Base-by-base conservation (phyloP, 2,888 invertebrate genomes). In the Leptura quadrifasciata region DNA sequence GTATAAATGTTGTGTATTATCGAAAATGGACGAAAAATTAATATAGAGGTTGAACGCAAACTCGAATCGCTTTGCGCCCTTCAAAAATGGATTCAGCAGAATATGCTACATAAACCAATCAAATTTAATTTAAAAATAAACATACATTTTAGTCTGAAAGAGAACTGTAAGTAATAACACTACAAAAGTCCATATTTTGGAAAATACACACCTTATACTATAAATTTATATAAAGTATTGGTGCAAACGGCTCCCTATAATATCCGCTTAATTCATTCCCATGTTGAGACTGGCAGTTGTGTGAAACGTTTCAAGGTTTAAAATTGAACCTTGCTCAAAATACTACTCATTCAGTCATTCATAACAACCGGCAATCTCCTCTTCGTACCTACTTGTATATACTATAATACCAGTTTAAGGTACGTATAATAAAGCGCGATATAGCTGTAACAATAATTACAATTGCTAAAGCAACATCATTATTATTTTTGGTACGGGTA, bases 271-370 rank as follows among this genome's bases (percentile, higher is more conserved):
- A 79, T 71, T 75, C 65, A 71, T 58, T 57, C 69, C 58, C 57
- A 69, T 58, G 39, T 35, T 35, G 61, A 35, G 67, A 68, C 24
- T 31, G 39, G 73, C 71, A 63, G 75, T 77, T 79, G 79, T 75
- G 76, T 75, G 79, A 79, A 77, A 71, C 73, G 75, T 75, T 74
- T 77, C 79, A 75, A 77, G 75, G 75, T 75, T 71, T 71, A 55
- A 63, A 63, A 76, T 70, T 57, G 73, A 72, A 61, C 63, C 64
- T 70, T 17, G 60, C 63, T 52, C 70, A 69, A 76, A 72, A 75
- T 74, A 73, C 75, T 75, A 73, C 75, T 69, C 79, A 79, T 79
- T 79, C 79, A 73, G 72, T 69, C 79, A 79, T 79, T 79, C 79
- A 79, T 79, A 75, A 47, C 47, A 12, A 79, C 63, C 63, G 20